phyloP scores from a whole-genome alignment of 2,113 vertebrate genomes.

The Festucalex cinctus region DNA sequence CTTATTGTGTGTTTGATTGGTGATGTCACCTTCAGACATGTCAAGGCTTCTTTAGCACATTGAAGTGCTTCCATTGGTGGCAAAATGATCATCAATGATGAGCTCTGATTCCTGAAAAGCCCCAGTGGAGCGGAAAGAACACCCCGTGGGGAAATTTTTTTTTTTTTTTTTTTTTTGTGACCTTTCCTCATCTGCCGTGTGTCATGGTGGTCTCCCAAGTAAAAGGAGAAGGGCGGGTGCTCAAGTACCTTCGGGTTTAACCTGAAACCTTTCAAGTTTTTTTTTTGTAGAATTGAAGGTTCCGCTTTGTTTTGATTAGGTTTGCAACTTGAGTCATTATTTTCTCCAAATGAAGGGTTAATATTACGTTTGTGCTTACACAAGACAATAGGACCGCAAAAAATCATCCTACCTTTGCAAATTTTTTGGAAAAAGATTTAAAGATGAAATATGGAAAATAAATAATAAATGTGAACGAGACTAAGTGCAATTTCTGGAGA shows the following conservation, averaged over 20 bases:
- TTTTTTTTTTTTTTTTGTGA: slow-evolving; percentile 10
- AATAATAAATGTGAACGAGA: no score
- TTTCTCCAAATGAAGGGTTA: not conserved
- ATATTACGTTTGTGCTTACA: no score
- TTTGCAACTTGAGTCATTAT: not conserved
- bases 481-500: no score
- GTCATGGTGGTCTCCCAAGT: slow-evolving; percentile 14
- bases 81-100: slow-evolving; percentile 60
- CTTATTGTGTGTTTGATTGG: not conserved
- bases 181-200: slow-evolving; percentile 20
- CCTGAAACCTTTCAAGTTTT: not conserved
- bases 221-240: not conserved
- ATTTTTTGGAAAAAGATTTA: no score
- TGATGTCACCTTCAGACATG: slow-evolving; percentile 30
- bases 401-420: no score
- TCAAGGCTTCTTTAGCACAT: slow-evolving; percentile 12
- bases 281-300: not conserved
- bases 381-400: no score
- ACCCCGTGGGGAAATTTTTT: slow-evolving; percentile 22
- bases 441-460: no score
- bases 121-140: slow-evolving; percentile 38
- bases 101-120: slow-evolving; percentile 44
- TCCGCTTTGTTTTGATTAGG: not conserved
- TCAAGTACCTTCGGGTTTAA: slow-evolving; percentile 1
- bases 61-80: slow-evolving; percentile 40